Evolutionary conservation across 2,113 vertebrate genomes (phyloP).

Genomic region (Mastomys coucha): DNA sequence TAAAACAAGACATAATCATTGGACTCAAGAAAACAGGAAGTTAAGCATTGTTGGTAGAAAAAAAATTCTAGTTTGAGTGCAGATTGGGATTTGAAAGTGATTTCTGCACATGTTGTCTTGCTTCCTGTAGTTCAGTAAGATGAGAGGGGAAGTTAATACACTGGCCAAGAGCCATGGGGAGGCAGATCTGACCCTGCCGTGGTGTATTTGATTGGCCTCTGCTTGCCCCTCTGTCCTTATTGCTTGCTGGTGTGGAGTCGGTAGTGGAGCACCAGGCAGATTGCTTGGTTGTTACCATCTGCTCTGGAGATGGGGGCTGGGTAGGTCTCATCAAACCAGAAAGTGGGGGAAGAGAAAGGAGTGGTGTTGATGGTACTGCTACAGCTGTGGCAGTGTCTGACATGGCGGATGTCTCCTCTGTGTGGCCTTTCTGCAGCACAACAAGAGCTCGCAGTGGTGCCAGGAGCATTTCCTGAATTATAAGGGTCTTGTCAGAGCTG

Average conservation of each 20-base stretch:
- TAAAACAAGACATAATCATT: background rate
- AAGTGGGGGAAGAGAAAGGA: background rate
- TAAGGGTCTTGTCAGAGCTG: conserved; percentile 95
- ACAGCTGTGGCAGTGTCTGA: fast-evolving
- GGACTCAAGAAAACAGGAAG: conserved; percentile 14
- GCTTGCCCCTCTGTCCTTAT: background rate
- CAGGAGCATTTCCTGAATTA: conserved; percentile 98
- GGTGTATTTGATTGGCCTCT: background rate
- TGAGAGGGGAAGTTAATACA: background rate
- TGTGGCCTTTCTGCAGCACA: conserved; percentile 89
- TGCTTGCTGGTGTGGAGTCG: background rate
- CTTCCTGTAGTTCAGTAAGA: background rate
- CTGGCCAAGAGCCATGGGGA: background rate
- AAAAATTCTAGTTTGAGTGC: background rate
- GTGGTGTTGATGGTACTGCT: fast-evolving
- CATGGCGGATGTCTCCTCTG: background rate
- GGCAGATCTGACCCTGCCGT: background rate
- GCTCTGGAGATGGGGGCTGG: background rate
- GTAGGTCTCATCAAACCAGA: background rate
- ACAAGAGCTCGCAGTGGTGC: conserved; percentile 98
- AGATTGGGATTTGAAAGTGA: conserved; percentile 35
- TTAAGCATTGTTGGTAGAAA: background rate
- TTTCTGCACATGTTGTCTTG: background rate
- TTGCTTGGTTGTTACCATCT: background rate
- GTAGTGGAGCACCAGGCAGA: background rate